Percentiles rank a stretch among this genome's conserved stretches.
phyloP scores from a whole-genome alignment of 2,113 vertebrate genomes.

The Rhinogobius similis region DNA sequence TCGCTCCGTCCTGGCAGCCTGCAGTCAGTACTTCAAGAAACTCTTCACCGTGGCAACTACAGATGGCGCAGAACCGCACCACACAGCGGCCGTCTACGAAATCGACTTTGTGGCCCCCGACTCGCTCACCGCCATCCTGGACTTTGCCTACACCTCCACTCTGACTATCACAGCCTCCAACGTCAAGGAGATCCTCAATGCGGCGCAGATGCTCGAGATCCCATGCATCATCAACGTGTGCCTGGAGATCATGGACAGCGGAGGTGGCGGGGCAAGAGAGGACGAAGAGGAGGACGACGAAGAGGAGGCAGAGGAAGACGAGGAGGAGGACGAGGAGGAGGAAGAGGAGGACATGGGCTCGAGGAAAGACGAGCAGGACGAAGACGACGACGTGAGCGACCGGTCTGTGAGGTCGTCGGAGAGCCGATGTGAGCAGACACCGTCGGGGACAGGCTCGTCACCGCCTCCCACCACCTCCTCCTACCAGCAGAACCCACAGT shows the following conservation, averaged over 20 bases:
- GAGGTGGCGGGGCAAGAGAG: slow-evolving; percentile 73
- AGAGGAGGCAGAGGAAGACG: slow-evolving; percentile 84
- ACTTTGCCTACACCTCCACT: slow-evolving; percentile 98
- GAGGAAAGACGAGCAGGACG: slow-evolving; percentile 82
- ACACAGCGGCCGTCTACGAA: slow-evolving; percentile 82
- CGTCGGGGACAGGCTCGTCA: slow-evolving; percentile 38
- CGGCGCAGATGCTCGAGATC: slow-evolving; percentile 95
- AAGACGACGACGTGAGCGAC: slow-evolving; percentile 84
- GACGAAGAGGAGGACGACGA: slow-evolving; percentile 80
- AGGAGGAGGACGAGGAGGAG: slow-evolving; percentile 66
- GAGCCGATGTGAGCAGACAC: slow-evolving; percentile 71
- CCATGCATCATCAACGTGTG: slow-evolving; percentile 95
- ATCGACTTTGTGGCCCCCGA: slow-evolving; percentile 96
- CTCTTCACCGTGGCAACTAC: slow-evolving; percentile 91
- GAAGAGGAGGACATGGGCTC: slow-evolving; percentile 76
- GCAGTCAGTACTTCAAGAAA: slow-evolving; percentile 98
- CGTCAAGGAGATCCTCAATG: slow-evolving; percentile 92
- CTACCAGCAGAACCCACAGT: slow-evolving; percentile 76
- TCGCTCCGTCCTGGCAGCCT: slow-evolving; percentile 93
- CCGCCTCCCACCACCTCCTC: slow-evolving; percentile 82
- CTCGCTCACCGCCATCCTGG: slow-evolving; percentile 93
- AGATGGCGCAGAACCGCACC: slow-evolving; percentile 70
- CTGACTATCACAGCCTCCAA: slow-evolving; percentile 94
- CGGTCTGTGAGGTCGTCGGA: slow-evolving; percentile 60
- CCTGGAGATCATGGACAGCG: slow-evolving; percentile 93